Percentiles rank a stretch among this genome's conserved stretches.
These are phyloP conservation scores for Agrotis clavis DNA, from an alignment of 2,888 invertebrate genomes.

Conservation along the genomic window DNA sequence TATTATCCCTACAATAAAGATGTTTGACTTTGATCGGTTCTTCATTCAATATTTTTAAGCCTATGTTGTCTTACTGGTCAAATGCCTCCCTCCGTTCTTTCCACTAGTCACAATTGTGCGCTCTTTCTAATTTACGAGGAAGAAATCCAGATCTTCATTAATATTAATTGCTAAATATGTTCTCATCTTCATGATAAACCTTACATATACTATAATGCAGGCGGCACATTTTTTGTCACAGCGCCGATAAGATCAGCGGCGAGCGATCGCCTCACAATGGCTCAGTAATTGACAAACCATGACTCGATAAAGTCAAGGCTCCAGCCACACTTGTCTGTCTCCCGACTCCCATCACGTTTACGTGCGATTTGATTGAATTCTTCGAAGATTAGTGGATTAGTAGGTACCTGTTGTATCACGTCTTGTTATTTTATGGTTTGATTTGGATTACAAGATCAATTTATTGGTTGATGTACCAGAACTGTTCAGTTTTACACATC, in stretches of 20 bases:
- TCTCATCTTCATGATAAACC: conserved; percentile 27
- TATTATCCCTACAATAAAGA: no score
- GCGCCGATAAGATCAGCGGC: conserved; percentile 80
- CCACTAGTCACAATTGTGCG: no score
- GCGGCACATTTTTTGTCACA: conserved; percentile 81
- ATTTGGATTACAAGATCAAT: conserved; percentile 34
- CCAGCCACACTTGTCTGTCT: conserved; percentile 73
- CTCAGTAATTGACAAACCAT: conserved; percentile 88
- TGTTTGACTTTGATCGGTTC: no score
- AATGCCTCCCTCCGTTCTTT: no score
- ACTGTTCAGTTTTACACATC: background rate
- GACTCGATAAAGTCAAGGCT: conserved; percentile 87
- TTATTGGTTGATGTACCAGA: conserved; percentile 9
- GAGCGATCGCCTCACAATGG: conserved; percentile 81
- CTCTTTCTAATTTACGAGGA: no score
- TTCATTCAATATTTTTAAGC: no score
- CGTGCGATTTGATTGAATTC: conserved; percentile 67
- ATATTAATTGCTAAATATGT: no score
- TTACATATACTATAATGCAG: conserved; percentile 57
- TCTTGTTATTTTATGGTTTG: conserved; percentile 49
- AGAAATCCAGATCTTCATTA: no score
- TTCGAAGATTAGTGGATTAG: conserved; percentile 61
- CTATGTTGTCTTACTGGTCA: no score
- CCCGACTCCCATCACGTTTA: conserved; percentile 71
- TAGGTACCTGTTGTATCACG: conserved; percentile 40